Base-by-base conservation (phyloP, 2,888 invertebrate species). In the Boloria euphrosyne region DNA sequence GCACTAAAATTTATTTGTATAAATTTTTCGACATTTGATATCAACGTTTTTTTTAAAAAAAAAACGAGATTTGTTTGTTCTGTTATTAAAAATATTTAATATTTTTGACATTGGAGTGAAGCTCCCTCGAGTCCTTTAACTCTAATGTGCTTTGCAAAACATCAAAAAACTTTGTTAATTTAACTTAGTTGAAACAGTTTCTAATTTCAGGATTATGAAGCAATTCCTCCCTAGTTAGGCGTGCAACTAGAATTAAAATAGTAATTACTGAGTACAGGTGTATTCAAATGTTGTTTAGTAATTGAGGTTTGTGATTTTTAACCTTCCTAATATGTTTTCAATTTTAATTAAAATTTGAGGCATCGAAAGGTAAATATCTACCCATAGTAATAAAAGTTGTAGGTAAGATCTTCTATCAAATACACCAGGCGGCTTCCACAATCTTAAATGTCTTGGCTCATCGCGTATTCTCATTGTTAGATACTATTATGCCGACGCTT, bases 191-290 rank as follows among this genome's bases (percentile, higher is more conserved):
- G 60, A 67, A 68, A 70, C 71, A 70, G 68, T 70, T 67, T 72
- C 70, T 70, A 68, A 72, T 70, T 70, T 68, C 64, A 71, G 70
- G 66, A 71, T 71, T 72, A 67, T 70, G 68, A 68, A 69, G 70
- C 68, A 66, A 70, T 68, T 68, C 66, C 66, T 63, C 55, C 68
- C 63, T 66, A 59, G 69, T 62, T 71, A 62, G 64, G 55, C 64
- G 61, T 61, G 57, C 66, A 71, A 65, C 70, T 66, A 55, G 69
- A 66, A 69, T 69, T 69, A 66, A 66, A 70, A 69, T 70, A 68
- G 73, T 70, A 73, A 70, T 73, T 69, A 68, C 70, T 62, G 51
- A 67, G 69, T 71, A 62, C 74, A 73, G 73, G 71, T 73, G 74
- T 67, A 63, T 60, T 66, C 62, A 68, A 73, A 65, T 46, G 64